Evolutionary conservation across 2,888 invertebrate species (phyloP).

Genomic region (Megalurothrips usitatus): DNA sequence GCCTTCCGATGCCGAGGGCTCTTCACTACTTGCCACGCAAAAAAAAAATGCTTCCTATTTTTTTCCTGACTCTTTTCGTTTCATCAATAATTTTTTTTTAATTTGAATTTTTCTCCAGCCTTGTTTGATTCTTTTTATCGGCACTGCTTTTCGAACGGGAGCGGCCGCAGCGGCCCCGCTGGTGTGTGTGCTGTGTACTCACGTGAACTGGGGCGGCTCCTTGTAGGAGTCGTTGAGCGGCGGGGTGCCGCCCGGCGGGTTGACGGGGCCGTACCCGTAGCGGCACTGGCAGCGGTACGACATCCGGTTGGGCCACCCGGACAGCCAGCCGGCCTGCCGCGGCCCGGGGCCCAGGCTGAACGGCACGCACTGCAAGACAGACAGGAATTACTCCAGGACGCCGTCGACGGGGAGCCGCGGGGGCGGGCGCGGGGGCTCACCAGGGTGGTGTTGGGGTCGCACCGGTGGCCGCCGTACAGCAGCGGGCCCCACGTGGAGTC

Average conservation of each 20-base stretch:
- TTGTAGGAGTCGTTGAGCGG: conserved; percentile 6
- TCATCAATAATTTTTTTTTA: too few species aligned
- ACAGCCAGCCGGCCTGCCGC: background rate
- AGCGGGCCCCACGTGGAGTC: conserved; percentile 63
- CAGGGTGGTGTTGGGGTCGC: conserved; percentile 51
- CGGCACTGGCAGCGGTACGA: conserved; percentile 10
- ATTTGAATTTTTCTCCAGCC: too few species aligned
- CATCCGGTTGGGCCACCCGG: background rate
- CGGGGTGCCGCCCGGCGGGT: background rate
- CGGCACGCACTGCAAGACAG: background rate
- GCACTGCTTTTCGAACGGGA: too few species aligned
- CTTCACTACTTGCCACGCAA: too few species aligned
- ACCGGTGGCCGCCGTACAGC: conserved; percentile 62
- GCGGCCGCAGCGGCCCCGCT: too few species aligned
- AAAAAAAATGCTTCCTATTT: too few species aligned
- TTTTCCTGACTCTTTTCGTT: too few species aligned
- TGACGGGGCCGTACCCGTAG: background rate
- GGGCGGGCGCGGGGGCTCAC: too few species aligned
- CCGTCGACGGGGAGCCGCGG: too few species aligned
- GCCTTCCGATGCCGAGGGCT: too few species aligned
- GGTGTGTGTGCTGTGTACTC: too few species aligned
- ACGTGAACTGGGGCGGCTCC: background rate
- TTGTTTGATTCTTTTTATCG: too few species aligned
- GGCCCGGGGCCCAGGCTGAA: background rate
- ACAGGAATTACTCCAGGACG: background rate